These are phyloP conservation scores for Microtus ochrogaster DNA, from an alignment of 2,113 vertebrate species.

Conservation along the genomic window DNA sequence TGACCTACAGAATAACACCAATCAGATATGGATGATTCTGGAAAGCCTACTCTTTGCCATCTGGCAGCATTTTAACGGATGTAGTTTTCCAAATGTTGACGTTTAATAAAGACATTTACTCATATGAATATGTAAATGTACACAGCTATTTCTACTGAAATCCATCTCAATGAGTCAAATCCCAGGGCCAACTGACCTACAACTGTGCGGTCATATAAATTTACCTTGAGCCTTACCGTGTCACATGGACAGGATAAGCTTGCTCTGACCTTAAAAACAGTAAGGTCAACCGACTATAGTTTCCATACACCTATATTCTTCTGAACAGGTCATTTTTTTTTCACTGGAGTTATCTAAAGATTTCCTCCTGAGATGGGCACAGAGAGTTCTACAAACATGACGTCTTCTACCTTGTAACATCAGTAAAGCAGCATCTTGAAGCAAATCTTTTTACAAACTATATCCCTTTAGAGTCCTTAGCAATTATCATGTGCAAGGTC, in stretches of 20 bases:
- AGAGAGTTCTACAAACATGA: conserved; percentile 9
- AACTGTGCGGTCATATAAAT: neutral
- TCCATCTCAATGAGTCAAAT: neutral
- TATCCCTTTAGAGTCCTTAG: neutral
- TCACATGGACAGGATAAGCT: neutral
- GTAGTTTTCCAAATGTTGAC: neutral
- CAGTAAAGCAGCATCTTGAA: conserved; percentile 32
- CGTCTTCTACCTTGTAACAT: neutral
- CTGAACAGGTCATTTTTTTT: neutral
- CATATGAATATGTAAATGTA: neutral
- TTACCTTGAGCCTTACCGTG: neutral
- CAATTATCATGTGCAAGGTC: neutral
- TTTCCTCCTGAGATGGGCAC: neutral
- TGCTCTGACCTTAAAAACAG: neutral
- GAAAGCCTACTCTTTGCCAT: neutral
- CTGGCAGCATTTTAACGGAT: neutral
- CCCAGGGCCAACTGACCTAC: neutral
- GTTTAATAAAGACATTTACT: neutral
- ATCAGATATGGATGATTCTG: neutral
- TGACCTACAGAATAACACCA: neutral
- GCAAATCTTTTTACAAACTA: neutral
- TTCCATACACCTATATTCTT: conserved; percentile 39
- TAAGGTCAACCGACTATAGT: neutral
- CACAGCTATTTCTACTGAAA: neutral
- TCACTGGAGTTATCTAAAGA: neutral